Percentiles rank a stretch among this genome's conserved stretches.
phyloP scores from a whole-genome alignment of 2,797 vertebrate genomes.

The Prionace glauca region DNA sequence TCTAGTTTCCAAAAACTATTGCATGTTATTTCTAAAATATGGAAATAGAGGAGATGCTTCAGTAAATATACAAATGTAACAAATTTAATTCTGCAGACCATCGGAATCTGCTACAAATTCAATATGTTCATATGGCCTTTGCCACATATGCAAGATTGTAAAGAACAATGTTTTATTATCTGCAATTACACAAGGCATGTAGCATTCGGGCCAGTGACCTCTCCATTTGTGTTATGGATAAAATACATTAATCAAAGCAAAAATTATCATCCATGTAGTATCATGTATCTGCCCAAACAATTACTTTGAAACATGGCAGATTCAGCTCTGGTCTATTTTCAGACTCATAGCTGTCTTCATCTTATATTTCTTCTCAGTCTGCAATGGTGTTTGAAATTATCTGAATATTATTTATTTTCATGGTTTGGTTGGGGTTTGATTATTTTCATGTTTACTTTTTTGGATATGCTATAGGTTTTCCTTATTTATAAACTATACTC shows the following conservation, averaged over 20 bases:
- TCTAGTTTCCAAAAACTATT: not conserved
- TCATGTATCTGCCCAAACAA: not conserved
- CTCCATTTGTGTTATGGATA: not conserved
- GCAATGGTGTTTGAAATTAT: not conserved
- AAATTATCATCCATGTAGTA: not conserved
- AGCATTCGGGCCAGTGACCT: not conserved
- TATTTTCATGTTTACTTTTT: not conserved
- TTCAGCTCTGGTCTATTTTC: constrained; percentile 3
- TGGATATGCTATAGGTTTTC: not conserved
- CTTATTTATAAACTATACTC: not conserved
- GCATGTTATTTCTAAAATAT: not conserved
- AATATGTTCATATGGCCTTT: not conserved
- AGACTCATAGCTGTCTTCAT: not conserved
- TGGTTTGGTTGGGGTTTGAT: not conserved
- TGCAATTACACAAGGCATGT: not conserved
- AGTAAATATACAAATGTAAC: not conserved
- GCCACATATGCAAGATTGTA: not conserved
- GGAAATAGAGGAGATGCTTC: not conserved
- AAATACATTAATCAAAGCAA: not conserved
- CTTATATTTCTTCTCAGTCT: not conserved
- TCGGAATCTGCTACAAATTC: not conserved
- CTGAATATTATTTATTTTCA: not conserved
- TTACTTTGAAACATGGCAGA: not conserved
- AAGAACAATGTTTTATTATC: not conserved
- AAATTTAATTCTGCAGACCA: not conserved